Evolutionary conservation across 2,113 vertebrate genomes (phyloP).

Genomic region (Nothoprocta perdicaria): DNA sequence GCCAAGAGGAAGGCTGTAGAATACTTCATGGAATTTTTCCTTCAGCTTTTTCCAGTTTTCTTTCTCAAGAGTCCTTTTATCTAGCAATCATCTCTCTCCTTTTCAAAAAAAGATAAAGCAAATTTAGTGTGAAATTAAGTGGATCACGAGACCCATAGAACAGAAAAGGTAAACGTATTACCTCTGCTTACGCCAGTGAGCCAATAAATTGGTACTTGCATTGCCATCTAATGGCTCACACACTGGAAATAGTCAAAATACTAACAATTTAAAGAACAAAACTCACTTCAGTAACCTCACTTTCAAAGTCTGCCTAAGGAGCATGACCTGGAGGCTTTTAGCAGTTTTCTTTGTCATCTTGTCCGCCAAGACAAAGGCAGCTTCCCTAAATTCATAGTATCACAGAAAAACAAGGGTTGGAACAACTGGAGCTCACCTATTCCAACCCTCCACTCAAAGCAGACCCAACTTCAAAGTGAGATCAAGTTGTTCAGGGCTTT

Average conservation of each 20-base stretch:
- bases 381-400: background rate
- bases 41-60: background rate
- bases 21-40: background rate
- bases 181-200: background rate
- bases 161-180: background rate
- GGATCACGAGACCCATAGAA: background rate
- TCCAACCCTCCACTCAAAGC: background rate
- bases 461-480: background rate
- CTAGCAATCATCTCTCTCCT: background rate
- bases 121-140: background rate
- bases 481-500: background rate
- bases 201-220: background rate
- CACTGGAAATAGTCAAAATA: background rate
- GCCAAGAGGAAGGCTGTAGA: background rate
- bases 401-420: background rate
- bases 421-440: background rate
- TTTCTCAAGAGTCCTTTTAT: background rate
- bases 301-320: background rate
- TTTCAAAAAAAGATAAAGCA: background rate
- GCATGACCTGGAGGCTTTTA: background rate
- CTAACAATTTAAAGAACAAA: background rate
- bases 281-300: accelerated
- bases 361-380: background rate
- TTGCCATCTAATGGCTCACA: background rate
- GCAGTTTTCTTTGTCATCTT: background rate